Evolutionary conservation across 2,888 invertebrate species (phyloP), one percentile per base, ranked within the genome.

Genomic region (Schizotus pectinicornis): DNA sequence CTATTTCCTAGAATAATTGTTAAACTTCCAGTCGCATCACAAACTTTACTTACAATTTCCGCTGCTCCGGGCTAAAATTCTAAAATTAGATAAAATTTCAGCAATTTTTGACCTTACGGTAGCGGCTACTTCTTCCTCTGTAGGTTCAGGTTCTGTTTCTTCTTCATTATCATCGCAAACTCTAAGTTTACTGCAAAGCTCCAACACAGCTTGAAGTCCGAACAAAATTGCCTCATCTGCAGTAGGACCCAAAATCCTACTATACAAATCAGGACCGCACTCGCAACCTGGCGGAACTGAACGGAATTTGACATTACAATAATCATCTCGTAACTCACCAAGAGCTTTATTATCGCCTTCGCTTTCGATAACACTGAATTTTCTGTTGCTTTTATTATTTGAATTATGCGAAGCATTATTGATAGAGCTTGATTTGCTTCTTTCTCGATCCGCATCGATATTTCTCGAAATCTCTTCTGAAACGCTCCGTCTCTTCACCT

Each of bases 231-330:
- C 51, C n/a, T 51, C 52, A 33, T 60, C 60, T n/a, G 45, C 45
- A 3, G 60, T 60, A 8, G 56, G 56, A 8, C 60, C 60, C 34
- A 60, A 56, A 35, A 60, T 37, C 31, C 48, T 39, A 6, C 38
- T 48, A 33, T 56, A 60, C 12, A 56, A 48, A 34, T 48, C 52
- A 9, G 47, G 60, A 2, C 42, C 52, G 35, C 56, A 56, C 3
- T 56, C 48, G 32, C 56, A 59, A 42, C 22, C 6, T 22, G 22
- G n/a, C n/a, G n/a, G 30, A 13, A 13, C 8, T 2, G 1, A 39
- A 14, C 22, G 3, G 5, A 22, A 22, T 5, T 22, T 22, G 22
- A 22, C 5, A 22, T 22, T 22, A 5, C 2, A 22, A 22, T 22
- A 22, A 22, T 22, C 5, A 22, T 22, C 5, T 22, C 22, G 5